Base-by-base conservation (phyloP, 2,888 invertebrate genomes). In the Caradrina clavipalpis region DNA sequence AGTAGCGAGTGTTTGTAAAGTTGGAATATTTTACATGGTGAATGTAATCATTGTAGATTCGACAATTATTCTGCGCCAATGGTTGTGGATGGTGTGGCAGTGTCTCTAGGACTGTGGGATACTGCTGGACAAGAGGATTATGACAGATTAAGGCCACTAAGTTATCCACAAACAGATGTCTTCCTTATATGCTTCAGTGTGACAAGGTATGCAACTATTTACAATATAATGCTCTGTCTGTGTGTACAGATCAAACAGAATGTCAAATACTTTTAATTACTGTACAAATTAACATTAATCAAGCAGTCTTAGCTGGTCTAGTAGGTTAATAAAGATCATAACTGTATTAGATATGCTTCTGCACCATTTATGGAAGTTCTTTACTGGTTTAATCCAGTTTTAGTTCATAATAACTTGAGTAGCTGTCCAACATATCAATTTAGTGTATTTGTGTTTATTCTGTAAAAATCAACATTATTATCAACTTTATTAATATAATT, bases 101-200 rank as follows among this genome's bases (percentile, higher is more conserved):
- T 99, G 17, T 99, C 99, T 87, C 95, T 99, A 86, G 99, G 99
- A 19, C 96, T 99, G 60, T 99, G 99, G 99, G 99, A 99, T 95
- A 99, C 99, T 72, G 99, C 99, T 19, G 99, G 99, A 21, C 99
- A 99, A 95, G 99, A 99, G 95, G 99, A 99, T 92, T 99, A 99
- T 91, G 99, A 99, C 93, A 97, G 99, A 93, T 96, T 99, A 81
- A 97, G 99, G 87, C 99, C 99, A 53, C 96, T 99, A 79, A 99
- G 99, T 85, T 99, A 99, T 95, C 99, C 99, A 90, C 99, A 99
- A 97, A 99, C 99, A 82, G 99, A 99, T 96, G 99, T 99, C 81
- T 99, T 99, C 96, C 97, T 99, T 89, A 99, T 99, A 96, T 99
- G 99, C 97, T 99, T 99, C 97, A 99, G 99, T 96, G 99, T 99